phyloP scores from a whole-genome alignment of 2,113 vertebrate genomes.

The Colius striatus region DNA sequence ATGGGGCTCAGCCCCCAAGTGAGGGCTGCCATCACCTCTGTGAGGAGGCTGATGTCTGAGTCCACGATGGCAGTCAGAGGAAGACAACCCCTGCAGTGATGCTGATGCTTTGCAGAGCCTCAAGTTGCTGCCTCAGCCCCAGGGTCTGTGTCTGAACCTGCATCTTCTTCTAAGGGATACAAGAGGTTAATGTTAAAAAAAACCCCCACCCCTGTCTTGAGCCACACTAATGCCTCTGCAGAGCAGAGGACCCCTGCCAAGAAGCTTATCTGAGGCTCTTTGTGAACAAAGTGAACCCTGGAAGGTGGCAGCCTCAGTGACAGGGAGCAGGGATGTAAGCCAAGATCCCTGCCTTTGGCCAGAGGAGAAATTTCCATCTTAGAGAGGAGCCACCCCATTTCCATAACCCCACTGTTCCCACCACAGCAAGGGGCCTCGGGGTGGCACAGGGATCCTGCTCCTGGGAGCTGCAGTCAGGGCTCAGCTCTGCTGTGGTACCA shows the following conservation, averaged over 20 bases:
- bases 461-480: accelerated
- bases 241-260: slow-evolving; percentile 51
- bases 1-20: not conserved
- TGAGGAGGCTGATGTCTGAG: accelerated
- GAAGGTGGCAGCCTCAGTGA: slow-evolving; percentile 57
- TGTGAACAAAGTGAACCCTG: slow-evolving; percentile 61
- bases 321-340: slow-evolving; percentile 48
- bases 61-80: not conserved
- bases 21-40: not conserved
- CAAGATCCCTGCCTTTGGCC: slow-evolving; percentile 65
- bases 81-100: accelerated
- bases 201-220: not conserved
- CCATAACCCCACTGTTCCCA: not conserved
- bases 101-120: not conserved
- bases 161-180: not conserved
- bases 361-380: slow-evolving; percentile 77
- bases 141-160: not conserved
- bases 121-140: not conserved
- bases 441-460: not conserved
- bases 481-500: accelerated
- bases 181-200: slow-evolving; percentile 33
- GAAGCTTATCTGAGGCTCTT: slow-evolving; percentile 71
- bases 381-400: slow-evolving; percentile 12
- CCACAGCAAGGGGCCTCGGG: accelerated
- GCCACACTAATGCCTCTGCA: not conserved